Conservation (phyloP, 1,140 invertebrate species). For the Colletes latitarsis region DNA sequence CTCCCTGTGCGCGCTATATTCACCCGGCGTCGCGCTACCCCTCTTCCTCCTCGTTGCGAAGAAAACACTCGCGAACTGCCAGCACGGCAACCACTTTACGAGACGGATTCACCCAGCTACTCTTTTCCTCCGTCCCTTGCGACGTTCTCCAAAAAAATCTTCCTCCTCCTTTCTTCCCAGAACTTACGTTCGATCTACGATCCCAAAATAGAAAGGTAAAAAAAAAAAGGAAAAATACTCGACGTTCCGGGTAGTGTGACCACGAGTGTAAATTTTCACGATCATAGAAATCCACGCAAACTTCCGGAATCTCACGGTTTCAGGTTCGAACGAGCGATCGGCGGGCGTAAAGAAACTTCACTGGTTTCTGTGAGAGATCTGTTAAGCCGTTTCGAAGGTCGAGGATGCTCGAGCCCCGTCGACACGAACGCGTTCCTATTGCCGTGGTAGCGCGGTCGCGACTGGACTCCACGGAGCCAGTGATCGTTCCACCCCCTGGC, state of each 20-base stretch:
- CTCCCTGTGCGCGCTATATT: background rate
- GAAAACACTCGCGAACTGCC: constrained; percentile 40
- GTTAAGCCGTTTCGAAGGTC: background rate
- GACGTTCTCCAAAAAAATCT: background rate
- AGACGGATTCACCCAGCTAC: background rate
- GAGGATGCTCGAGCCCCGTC: background rate
- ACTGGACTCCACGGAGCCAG: background rate
- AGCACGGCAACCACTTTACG: constrained; percentile 8
- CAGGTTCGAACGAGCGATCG: too few relatives aligned
- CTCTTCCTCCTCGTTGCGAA: background rate
- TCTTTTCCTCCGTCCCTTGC: background rate
- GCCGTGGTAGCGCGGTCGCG: constrained; percentile 9
- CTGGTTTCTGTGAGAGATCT: too few relatives aligned
- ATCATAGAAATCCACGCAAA: too few relatives aligned
- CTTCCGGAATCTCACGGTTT: too few relatives aligned
- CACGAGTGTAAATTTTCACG: too few relatives aligned
- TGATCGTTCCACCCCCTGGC: constrained; percentile 31
- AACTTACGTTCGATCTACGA: constrained; percentile 1
- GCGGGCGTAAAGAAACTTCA: too few relatives aligned
- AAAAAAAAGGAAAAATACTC: too few relatives aligned
- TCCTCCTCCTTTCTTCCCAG: background rate
- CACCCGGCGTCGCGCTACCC: background rate
- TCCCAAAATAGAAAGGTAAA: too few relatives aligned
- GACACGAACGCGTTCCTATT: constrained; percentile 3
- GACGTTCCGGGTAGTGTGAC: too few relatives aligned